phyloP scores from a whole-genome alignment of 2,113 vertebrate species.

The Murina feae region DNA sequence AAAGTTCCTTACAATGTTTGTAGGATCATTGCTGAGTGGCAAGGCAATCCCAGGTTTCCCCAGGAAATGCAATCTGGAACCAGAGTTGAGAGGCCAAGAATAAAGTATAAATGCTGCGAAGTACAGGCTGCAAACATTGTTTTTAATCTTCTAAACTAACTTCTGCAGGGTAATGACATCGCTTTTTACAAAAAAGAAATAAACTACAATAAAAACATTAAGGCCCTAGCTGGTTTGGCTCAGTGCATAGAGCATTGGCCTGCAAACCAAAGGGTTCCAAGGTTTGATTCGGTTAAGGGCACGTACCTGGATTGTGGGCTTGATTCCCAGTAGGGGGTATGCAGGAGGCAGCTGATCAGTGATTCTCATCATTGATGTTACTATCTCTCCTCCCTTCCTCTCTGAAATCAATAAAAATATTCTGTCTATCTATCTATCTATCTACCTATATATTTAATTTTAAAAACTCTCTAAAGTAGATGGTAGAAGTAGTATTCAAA shows the following conservation, averaged over 20 bases:
- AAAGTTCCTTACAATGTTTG: background rate
- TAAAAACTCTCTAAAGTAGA: background rate
- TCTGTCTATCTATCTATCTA: too few relatives aligned
- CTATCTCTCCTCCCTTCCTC: too few relatives aligned
- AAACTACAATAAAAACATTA: too few relatives aligned
- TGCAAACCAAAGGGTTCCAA: too few relatives aligned
- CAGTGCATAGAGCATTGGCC: too few relatives aligned
- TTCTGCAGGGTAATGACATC: background rate
- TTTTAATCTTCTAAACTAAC: background rate
- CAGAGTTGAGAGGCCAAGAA: background rate
- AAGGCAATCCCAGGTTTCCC: background rate
- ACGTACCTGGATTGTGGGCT: too few relatives aligned
- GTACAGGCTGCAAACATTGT: background rate
- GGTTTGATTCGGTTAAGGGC: too few relatives aligned
- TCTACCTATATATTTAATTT: too few relatives aligned
- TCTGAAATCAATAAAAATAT: too few relatives aligned
- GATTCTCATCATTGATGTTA: too few relatives aligned
- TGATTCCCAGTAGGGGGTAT: too few relatives aligned
- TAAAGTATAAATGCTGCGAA: background rate
- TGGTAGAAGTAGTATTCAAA: background rate
- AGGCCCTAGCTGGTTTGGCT: background rate
- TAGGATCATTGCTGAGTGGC: background rate
- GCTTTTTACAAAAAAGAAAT: slow-evolving; percentile 14
- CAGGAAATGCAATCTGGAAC: background rate
- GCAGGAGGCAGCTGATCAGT: too few relatives aligned